phyloP scores from a whole-genome alignment of 2,797 vertebrate genomes.

The Emys orbicularis region DNA sequence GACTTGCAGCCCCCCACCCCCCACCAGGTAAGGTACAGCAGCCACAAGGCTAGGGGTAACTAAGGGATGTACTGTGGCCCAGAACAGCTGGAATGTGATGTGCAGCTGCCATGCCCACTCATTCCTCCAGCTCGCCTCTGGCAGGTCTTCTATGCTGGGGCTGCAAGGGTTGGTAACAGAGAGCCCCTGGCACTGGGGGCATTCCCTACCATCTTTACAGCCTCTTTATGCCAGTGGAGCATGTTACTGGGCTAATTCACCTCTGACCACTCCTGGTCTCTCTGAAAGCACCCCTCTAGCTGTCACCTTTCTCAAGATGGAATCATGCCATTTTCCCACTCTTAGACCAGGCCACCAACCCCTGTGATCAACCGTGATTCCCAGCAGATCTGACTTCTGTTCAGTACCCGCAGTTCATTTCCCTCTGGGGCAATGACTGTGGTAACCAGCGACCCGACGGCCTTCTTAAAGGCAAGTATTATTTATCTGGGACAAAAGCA shows the following conservation, averaged over 20 bases:
- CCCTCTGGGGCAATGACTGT: too few relatives aligned
- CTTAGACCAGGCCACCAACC: too few relatives aligned
- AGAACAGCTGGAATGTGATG: background rate
- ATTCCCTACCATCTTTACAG: background rate
- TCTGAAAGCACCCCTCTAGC: background rate
- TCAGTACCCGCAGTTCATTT: too few relatives aligned
- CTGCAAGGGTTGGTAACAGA: background rate
- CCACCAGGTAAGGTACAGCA: background rate
- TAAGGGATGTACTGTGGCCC: background rate
- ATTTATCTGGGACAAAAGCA: too few relatives aligned
- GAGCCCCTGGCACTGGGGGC: background rate
- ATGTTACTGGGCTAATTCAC: background rate
- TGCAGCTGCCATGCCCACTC: background rate
- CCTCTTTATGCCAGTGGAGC: background rate
- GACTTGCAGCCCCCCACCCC: background rate
- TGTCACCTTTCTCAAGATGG: background rate
- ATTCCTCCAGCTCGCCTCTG: too few relatives aligned
- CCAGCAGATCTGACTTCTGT: too few relatives aligned
- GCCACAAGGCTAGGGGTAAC: too few relatives aligned
- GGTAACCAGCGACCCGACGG: too few relatives aligned
- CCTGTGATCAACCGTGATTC: too few relatives aligned
- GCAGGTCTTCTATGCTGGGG: too few relatives aligned
- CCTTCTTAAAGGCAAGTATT: too few relatives aligned
- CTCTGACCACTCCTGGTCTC: background rate
- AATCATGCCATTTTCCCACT: too few relatives aligned